A percentile compares a stretch with the other conserved stretches of the same genome.
phyloP scores from a whole-genome alignment of 2,797 vertebrate genomes.

The Phrynocephalus vlangalii region DNA sequence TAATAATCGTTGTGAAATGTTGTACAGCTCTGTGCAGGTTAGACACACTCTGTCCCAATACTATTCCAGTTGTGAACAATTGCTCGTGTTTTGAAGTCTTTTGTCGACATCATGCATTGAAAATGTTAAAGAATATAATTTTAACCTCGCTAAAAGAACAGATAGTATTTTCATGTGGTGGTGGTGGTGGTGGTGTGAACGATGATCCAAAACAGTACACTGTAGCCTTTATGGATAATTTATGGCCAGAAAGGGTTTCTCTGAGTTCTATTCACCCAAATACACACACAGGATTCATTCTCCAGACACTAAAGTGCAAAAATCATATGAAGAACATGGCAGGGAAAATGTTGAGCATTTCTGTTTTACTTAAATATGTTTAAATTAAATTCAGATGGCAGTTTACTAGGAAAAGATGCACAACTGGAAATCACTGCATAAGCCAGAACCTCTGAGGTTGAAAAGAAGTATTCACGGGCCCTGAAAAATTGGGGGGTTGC shows the following conservation, averaged over 20 bases:
- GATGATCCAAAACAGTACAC: background rate
- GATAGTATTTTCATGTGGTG: slow-evolving; percentile 2
- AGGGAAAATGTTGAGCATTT: background rate
- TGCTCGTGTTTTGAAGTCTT: slow-evolving; percentile 37
- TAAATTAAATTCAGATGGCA: background rate
- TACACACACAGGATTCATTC: background rate
- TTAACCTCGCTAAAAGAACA: slow-evolving; percentile 36
- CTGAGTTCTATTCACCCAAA: background rate
- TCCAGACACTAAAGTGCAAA: background rate
- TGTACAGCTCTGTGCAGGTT: background rate
- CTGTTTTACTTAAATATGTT: background rate
- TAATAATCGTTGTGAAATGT: slow-evolving; percentile 38
- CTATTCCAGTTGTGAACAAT: slow-evolving; percentile 11
- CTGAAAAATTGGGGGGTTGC: background rate
- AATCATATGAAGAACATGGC: background rate
- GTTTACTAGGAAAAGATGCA: background rate
- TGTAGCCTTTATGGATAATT: slow-evolving; percentile 9
- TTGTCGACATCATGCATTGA: background rate
- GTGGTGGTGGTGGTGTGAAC: no score
- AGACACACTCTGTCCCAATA: slow-evolving; percentile 31
- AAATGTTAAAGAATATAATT: slow-evolving; percentile 27
- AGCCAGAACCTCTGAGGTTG: background rate
- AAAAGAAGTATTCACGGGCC: background rate
- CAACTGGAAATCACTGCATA: background rate
- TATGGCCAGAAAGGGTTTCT: background rate